Percentiles rank a stretch among this genome's conserved stretches.
Conservation (phyloP, 2,113 vertebrate genomes). For the Microtus richardsoni region DNA sequence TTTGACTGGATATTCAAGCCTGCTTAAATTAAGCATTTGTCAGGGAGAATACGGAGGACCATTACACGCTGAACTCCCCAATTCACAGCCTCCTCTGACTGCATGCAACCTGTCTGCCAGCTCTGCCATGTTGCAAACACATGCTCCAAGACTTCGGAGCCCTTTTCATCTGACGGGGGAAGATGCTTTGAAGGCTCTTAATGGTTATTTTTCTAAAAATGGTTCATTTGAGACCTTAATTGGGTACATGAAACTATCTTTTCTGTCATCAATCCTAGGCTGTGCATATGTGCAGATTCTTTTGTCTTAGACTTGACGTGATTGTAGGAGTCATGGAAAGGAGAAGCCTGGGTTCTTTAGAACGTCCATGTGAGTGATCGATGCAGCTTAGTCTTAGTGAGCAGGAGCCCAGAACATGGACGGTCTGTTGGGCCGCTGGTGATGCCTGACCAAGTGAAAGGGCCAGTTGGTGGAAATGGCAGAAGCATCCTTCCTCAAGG, state of each 20-base stretch:
- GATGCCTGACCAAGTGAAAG: not conserved
- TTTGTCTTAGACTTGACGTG: slow-evolving; percentile 24
- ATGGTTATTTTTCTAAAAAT: slow-evolving; percentile 80
- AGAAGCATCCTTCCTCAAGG: not conserved
- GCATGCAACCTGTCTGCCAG: slow-evolving; percentile 67
- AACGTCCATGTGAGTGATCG: not conserved
- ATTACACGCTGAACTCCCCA: slow-evolving; percentile 18
- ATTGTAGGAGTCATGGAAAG: slow-evolving; percentile 26
- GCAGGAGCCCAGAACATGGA: not conserved
- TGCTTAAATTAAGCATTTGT: slow-evolving; percentile 77
- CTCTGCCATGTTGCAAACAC: slow-evolving; percentile 73
- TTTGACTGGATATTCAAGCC: slow-evolving; percentile 70
- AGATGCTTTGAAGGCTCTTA: slow-evolving; percentile 82
- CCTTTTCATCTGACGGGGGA: slow-evolving; percentile 84
- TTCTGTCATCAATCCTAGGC: slow-evolving; percentile 71
- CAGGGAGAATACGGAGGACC: slow-evolving; percentile 72
- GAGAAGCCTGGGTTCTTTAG: not conserved
- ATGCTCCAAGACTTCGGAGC: slow-evolving; percentile 58
- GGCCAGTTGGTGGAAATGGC: not conserved
- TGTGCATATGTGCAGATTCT: slow-evolving; percentile 48
- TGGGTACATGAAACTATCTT: slow-evolving; percentile 79
- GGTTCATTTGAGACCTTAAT: slow-evolving; percentile 83
- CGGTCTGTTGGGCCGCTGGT: not conserved
- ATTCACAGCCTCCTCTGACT: slow-evolving; percentile 75
- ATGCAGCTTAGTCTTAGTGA: not conserved